Conservation (phyloP, 2,113 vertebrate genomes). For the Oxygymnocypris stewartii region DNA sequence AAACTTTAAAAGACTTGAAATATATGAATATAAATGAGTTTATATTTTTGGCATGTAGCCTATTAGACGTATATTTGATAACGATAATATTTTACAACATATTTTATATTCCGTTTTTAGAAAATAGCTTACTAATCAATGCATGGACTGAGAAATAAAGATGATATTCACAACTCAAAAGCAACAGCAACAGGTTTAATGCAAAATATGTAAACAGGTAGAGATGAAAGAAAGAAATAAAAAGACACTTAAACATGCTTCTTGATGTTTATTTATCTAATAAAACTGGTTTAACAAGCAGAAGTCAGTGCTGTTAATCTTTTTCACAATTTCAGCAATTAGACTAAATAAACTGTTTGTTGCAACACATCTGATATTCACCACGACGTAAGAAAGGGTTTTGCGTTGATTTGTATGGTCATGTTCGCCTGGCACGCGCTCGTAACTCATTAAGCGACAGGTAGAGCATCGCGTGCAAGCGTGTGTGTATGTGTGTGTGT, state of each 20-base stretch:
- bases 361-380: constrained; percentile 24
- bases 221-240: too few species aligned
- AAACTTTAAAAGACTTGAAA: too few species aligned
- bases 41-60: not conserved
- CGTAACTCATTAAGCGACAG: constrained; percentile 27
- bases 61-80: too few species aligned
- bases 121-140: not conserved
- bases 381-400: not conserved
- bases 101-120: not conserved
- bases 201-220: too few species aligned
- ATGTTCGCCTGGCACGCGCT: constrained; percentile 25
- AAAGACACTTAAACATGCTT: too few species aligned
- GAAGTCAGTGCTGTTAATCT: not conserved
- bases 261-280: not conserved
- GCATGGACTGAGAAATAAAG: not conserved
- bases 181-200: not conserved
- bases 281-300: not conserved
- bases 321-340: not conserved
- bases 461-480: constrained; percentile 53
- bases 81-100: not conserved
- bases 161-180: not conserved
- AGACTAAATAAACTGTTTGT: not conserved
- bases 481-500: not conserved
- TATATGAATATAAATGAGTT: not conserved
- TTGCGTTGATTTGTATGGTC: constrained; percentile 2